Evolutionary conservation across 2,888 invertebrate species (phyloP).

Genomic region (Tachina lurida): DNA sequence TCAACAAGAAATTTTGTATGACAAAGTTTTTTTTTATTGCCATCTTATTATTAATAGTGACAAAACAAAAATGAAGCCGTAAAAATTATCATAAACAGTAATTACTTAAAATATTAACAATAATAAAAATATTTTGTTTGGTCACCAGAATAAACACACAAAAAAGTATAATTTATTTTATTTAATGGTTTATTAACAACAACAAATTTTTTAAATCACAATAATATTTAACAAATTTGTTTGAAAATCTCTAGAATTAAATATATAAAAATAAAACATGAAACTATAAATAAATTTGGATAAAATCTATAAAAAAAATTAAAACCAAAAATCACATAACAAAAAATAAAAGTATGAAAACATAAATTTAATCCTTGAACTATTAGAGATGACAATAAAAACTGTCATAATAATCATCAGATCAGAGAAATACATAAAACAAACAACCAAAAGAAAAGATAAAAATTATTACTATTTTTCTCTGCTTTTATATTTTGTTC

Average conservation of each 20-base stretch:
- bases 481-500: constrained; percentile 6
- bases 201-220: constrained; percentile 24
- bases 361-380: constrained; percentile 75
- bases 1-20: background rate
- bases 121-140: constrained; percentile 45
- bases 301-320: constrained; percentile 42
- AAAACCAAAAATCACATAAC: constrained; percentile 33
- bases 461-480: constrained; percentile 38
- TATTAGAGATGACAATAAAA: constrained; percentile 74
- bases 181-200: constrained; percentile 60
- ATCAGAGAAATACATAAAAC: constrained; percentile 69
- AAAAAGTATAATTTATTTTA: constrained; percentile 20
- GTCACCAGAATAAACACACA: constrained; percentile 17
- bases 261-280: constrained; percentile 20
- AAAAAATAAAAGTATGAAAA: constrained; percentile 56
- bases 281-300: constrained; percentile 47
- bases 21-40: constrained; percentile 1
- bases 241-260: constrained; percentile 16
- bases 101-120: constrained; percentile 67
- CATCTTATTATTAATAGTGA: background rate
- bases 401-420: constrained; percentile 80
- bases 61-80: constrained; percentile 60
- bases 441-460: constrained; percentile 60
- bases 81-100: constrained; percentile 59
- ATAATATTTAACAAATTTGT: constrained; percentile 40